phyloP scores from a whole-genome alignment of 2,888 invertebrate species.

The Taenaris catops region DNA sequence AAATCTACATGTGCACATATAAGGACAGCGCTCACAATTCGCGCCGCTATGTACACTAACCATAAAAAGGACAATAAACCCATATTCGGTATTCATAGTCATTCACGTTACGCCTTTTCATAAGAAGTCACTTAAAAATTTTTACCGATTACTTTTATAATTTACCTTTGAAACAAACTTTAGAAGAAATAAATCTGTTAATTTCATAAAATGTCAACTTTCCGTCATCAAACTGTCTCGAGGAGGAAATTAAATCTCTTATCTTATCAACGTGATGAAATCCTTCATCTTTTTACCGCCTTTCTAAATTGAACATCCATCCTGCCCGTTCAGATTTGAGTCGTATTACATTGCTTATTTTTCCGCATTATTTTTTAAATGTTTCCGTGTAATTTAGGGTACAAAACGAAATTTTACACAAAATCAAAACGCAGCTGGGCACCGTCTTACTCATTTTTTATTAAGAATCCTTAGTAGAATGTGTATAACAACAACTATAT shows the following conservation, averaged over 20 bases:
- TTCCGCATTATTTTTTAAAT: constrained; percentile 19
- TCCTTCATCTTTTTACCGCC: constrained; percentile 44
- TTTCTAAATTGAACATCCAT: constrained; percentile 30
- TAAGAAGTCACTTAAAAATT: too few species aligned
- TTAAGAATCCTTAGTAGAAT: too few species aligned
- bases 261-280: constrained; percentile 54
- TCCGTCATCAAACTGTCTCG: constrained; percentile 49
- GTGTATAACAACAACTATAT: too few species aligned
- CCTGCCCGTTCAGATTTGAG: constrained; percentile 25
- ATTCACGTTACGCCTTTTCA: too few species aligned
- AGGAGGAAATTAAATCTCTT: constrained; percentile 62
- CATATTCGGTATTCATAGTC: too few species aligned
- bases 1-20: too few species aligned
- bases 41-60: too few species aligned
- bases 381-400: constrained; percentile 21
- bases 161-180: constrained; percentile 2
- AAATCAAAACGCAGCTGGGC: constrained; percentile 24
- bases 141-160: neutral
- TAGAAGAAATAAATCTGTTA: constrained; percentile 31
- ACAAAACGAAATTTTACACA: constrained; percentile 21
- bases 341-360: constrained; percentile 17
- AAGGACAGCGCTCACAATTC: too few species aligned
- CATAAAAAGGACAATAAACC: too few species aligned
- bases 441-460: constrained; percentile 21
- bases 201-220: constrained; percentile 45